A percentile compares a stretch with the other conserved stretches of the same genome.
Conservation (phyloP, 2,888 invertebrate genomes). For the Acleris literana region DNA sequence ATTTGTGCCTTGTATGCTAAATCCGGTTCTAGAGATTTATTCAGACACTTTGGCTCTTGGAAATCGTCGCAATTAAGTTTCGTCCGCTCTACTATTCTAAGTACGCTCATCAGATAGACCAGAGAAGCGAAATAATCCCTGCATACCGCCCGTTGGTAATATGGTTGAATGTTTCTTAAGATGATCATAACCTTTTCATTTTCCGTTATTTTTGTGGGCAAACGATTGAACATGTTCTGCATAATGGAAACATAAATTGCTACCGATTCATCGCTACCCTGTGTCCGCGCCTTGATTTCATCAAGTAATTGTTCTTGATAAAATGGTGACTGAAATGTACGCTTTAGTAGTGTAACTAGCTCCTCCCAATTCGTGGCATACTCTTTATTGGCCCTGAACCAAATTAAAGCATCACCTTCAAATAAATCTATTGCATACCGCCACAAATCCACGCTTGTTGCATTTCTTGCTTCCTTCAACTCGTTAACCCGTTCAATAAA, state of each 20-base stretch:
- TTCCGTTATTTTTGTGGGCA: neutral
- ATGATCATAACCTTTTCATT: conserved; percentile 1
- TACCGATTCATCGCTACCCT: conserved; percentile 11
- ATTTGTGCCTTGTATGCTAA: neutral
- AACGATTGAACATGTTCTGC: conserved; percentile 31
- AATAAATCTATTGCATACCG: conserved; percentile 35
- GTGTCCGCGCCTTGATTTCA: conserved; percentile 25
- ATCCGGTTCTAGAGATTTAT: conserved; percentile 1
- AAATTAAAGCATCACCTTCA: conserved; percentile 33
- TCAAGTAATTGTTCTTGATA: conserved; percentile 17
- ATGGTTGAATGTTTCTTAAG: conserved; percentile 5
- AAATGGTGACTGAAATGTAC: conserved; percentile 9
- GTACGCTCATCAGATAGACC: neutral
- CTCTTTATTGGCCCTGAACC: conserved; percentile 30
- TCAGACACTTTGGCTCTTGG: neutral
- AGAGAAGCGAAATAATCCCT: neutral
- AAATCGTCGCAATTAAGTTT: conserved; percentile 6
- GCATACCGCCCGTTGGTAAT: conserved; percentile 7
- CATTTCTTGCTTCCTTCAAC: conserved; percentile 2
- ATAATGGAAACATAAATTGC: conserved; percentile 20
- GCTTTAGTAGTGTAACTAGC: neutral
- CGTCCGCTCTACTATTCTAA: conserved; percentile 5
- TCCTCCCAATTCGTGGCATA: conserved; percentile 1
- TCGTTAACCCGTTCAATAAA: neutral
- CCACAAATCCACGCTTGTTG: neutral